phyloP scores from a whole-genome alignment of 2,888 invertebrate genomes.

The Leptinotarsa tumamoca region DNA sequence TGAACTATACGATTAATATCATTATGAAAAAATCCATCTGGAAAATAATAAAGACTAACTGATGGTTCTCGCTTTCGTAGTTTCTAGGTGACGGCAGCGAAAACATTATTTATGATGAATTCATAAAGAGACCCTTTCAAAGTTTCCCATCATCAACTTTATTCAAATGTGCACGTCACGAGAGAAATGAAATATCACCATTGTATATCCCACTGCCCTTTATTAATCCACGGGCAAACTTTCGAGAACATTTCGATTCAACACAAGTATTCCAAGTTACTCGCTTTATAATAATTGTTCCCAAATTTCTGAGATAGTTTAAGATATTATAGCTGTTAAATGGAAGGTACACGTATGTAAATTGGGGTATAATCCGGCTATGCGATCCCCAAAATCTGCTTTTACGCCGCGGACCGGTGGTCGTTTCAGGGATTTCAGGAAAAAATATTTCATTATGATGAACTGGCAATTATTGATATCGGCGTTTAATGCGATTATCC shows the following conservation, averaged over 20 bases:
- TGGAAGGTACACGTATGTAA: slow-evolving; percentile 9
- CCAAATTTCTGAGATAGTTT: background rate
- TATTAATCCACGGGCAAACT: background rate
- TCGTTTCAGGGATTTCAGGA: slow-evolving; percentile 1
- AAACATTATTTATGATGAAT: slow-evolving; percentile 3
- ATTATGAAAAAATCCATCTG: too few relatives aligned
- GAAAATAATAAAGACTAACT: background rate
- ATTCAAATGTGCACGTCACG: slow-evolving; percentile 15
- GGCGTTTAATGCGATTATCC: slow-evolving; percentile 11
- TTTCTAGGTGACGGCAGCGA: background rate
- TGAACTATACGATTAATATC: too few relatives aligned
- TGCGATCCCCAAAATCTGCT: slow-evolving; percentile 4
- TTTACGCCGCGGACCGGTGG: background rate
- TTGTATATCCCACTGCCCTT: slow-evolving; percentile 3
- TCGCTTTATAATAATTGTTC: slow-evolving; percentile 9
- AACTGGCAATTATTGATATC: slow-evolving; percentile 17
- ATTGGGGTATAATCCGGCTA: background rate
- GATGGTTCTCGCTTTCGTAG: background rate
- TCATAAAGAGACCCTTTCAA: background rate
- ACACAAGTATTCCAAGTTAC: slow-evolving; percentile 8
- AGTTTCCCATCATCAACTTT: slow-evolving; percentile 2
- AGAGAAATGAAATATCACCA: slow-evolving; percentile 1
- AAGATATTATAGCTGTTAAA: slow-evolving; percentile 11
- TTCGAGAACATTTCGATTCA: slow-evolving; percentile 3
- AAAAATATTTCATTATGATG: slow-evolving; percentile 11